Conservation (phyloP, 30 jellyfish, hydroid and myxozoan genomes). For the Euphysa ruthae region DNA sequence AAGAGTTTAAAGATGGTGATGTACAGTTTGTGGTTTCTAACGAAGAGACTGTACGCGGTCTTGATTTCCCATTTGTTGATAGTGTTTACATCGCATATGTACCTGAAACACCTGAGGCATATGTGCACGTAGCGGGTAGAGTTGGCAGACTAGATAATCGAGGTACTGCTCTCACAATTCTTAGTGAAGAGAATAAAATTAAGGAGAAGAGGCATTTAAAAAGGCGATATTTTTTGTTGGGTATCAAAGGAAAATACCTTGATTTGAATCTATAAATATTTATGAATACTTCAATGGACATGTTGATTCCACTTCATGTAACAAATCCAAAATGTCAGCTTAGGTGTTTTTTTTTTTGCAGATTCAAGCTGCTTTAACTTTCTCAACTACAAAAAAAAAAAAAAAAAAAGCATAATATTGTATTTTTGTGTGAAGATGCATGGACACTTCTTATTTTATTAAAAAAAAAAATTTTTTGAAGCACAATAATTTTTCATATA, state of each 20-base stretch:
- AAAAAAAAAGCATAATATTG: too few species aligned
- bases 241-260: conserved; percentile 17
- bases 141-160: conserved; percentile 73
- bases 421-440: too few species aligned
- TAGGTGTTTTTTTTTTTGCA: too few species aligned
- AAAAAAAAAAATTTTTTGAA: too few species aligned
- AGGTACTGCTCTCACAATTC: conserved; percentile 59
- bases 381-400: too few species aligned
- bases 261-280: background rate
- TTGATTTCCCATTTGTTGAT: conserved; percentile 72
- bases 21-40: conserved; percentile 70
- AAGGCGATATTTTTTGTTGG: background rate
- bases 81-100: conserved; percentile 52
- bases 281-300: too few species aligned
- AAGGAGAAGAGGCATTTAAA: conserved; percentile 10
- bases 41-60: conserved; percentile 92
- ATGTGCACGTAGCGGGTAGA: conserved; percentile 91
- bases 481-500: too few species aligned
- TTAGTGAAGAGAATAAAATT: conserved; percentile 29
- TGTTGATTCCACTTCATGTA: too few species aligned
- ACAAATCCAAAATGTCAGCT: too few species aligned
- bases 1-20: conserved; percentile 65
- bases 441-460: too few species aligned
- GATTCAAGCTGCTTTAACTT: too few species aligned
- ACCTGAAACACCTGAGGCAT: conserved; percentile 64